Evolutionary conservation across 2,113 vertebrate species (phyloP).

Genomic region (Rhinoptilus africanus): DNA sequence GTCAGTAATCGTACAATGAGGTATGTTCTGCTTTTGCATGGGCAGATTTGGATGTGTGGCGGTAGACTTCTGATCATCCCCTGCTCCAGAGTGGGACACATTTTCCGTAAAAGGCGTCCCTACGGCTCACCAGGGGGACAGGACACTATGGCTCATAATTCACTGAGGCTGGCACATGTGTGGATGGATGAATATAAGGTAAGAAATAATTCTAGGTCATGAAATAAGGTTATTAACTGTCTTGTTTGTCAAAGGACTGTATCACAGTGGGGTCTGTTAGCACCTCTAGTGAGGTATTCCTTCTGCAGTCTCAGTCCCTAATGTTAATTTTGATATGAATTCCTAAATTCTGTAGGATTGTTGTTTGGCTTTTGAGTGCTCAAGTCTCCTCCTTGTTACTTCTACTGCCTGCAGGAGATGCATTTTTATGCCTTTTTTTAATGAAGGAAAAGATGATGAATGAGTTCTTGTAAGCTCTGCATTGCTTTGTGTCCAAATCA

Average conservation of each 20-base stretch:
- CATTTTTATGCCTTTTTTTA: neutral
- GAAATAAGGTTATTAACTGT: neutral
- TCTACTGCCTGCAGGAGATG: neutral
- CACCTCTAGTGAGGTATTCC: neutral
- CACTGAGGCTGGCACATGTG: constrained; percentile 89
- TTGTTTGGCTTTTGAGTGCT: neutral
- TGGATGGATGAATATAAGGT: constrained; percentile 99
- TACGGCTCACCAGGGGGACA: constrained; percentile 93
- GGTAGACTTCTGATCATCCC: constrained; percentile 92
- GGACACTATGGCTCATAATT: constrained; percentile 98
- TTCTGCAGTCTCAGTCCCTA: neutral
- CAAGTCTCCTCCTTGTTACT: neutral
- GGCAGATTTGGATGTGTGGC: constrained; percentile 98
- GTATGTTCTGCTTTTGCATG: neutral
- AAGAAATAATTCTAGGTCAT: neutral
- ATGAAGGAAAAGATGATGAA: neutral
- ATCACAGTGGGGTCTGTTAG: neutral
- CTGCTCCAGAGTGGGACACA: constrained; percentile 94
- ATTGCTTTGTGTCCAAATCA: neutral
- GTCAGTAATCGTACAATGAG: neutral
- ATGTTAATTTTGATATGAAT: neutral
- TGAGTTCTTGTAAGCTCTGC: neutral
- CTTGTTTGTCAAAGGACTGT: neutral
- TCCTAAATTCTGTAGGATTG: neutral
- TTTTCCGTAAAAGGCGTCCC: constrained; percentile 94